Evolutionary conservation across 37 sponge, comb jelly and placozoan species (phyloP), one percentile per base, ranked within the genome.

Genomic region (Halisarca cf. caerulea): DNA sequence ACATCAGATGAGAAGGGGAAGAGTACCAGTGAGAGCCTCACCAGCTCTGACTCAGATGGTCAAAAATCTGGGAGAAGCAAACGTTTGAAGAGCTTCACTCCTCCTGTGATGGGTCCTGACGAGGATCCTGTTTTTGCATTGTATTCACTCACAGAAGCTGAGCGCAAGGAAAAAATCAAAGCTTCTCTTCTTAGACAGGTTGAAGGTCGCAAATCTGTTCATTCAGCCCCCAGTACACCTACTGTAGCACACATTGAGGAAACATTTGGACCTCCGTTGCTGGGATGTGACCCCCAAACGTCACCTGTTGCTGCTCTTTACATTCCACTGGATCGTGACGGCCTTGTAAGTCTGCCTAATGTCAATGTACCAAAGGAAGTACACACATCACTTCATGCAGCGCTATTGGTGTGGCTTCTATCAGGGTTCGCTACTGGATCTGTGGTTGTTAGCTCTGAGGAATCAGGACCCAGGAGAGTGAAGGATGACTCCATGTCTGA

Each of bases 131-230:
- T 74, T 2, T 74, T 74, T 25, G 64, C 18, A 7, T 15, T 62
- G 25, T 74, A 40, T 7, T 39, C 45, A 11, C 42, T 74, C 42
- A 40, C 45, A 44, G 77, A 40, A 2, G 77, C 44, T 4, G 77
- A 74, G 44, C 38, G 43, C n/a, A 44, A 44, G 23, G 77, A 74
- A 17, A 74, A 40, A 40, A 37, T 74, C 15, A 74, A 74, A 37
- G n/a, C 30, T 40, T 74, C 24, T 37, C 77, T 74, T 38, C 25
- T 74, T 18, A 39, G 77, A 7, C 77, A 74, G 45, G 41, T 74
- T 5, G 77, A 74, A 42, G 77, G 77, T 44, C 77, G 77, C 21
- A 40, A 40, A 25, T 37, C 21, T 42, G 9, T 74, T 18, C 2
- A 24, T 2, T 40, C 42, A 21, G 7, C 44, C 41, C 77, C 77